phyloP scores from a whole-genome alignment of 2,797 vertebrate species.

The Galagoides demidoff region DNA sequence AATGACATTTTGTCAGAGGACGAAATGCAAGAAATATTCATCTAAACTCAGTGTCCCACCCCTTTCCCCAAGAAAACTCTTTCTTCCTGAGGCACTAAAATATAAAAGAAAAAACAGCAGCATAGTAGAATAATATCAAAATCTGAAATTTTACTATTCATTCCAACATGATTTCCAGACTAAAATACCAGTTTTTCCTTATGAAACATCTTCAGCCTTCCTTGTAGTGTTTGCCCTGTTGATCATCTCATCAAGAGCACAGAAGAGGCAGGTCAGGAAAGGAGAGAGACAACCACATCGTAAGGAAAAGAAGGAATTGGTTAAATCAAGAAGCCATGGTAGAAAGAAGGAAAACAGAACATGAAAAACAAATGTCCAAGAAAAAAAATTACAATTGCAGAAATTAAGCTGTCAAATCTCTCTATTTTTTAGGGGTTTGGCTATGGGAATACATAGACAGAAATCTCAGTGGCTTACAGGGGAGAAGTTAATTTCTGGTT shows the following conservation, averaged over 20 bases:
- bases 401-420: neutral
- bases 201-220: neutral
- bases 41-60: neutral
- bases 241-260: neutral
- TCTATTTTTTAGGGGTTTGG: too few relatives aligned
- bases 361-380: neutral
- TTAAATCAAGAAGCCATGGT: neutral
- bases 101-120: neutral
- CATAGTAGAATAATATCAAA: neutral
- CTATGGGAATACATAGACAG: neutral
- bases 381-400: neutral
- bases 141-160: neutral
- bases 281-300: neutral
- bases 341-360: neutral
- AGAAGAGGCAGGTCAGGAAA: neutral
- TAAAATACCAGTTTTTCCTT: neutral
- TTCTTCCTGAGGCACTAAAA: conserved; percentile 3
- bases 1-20: neutral
- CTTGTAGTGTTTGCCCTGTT: neutral
- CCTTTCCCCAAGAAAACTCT: neutral
- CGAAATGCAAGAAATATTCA: neutral
- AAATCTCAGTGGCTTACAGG: neutral
- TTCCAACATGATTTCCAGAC: neutral
- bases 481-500: neutral
- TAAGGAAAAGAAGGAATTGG: neutral